Conservation (phyloP, 2,113 vertebrate species). For the Arvicanthis niloticus region DNA sequence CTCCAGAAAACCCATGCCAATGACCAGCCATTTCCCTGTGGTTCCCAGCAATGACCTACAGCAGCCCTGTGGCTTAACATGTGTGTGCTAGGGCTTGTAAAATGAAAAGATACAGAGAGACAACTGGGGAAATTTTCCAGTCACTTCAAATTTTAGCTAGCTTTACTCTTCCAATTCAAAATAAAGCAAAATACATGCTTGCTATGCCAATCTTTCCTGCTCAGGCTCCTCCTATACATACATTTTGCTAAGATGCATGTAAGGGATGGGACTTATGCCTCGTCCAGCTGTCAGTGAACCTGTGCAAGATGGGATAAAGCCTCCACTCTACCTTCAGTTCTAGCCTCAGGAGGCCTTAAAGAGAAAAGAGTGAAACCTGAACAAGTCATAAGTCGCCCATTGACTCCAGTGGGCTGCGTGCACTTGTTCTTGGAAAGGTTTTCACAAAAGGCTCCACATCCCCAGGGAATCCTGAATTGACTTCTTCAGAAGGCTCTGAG, state of each 20-base stretch:
- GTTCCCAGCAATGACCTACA: not conserved
- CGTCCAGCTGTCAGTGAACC: not conserved
- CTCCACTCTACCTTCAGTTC: not conserved
- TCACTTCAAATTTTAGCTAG: not conserved
- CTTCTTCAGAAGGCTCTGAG: not conserved
- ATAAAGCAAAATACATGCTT: not conserved
- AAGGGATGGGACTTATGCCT: not conserved
- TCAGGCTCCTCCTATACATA: not conserved
- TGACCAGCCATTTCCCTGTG: not conserved
- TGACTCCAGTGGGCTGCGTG: not conserved
- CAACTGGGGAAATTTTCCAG: not conserved
- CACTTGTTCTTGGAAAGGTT: slow-evolving; percentile 42
- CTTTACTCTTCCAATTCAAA: too few species aligned
- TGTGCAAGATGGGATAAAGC: not conserved
- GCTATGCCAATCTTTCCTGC: too few species aligned
- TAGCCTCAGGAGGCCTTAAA: not conserved
- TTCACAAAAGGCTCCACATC: not conserved
- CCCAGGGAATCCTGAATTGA: too few species aligned
- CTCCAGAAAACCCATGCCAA: not conserved
- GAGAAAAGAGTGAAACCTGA: not conserved
- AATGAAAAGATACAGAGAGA: not conserved
- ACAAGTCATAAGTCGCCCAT: not conserved
- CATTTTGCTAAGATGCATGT: too few species aligned
- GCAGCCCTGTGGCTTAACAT: not conserved
- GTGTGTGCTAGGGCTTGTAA: not conserved